Conservation (phyloP, 1,140 invertebrate genomes). For the Cydia pomonella region DNA sequence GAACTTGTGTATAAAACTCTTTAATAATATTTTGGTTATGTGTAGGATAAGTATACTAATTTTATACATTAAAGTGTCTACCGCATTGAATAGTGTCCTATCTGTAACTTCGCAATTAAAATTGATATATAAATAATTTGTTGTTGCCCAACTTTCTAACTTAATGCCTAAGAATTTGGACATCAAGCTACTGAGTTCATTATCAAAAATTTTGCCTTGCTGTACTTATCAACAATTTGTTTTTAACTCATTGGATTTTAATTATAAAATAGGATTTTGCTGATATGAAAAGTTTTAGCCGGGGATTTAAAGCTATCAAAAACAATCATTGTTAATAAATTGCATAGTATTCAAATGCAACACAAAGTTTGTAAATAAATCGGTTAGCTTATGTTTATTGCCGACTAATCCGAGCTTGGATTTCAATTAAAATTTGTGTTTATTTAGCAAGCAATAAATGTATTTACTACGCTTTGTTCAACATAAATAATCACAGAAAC, state of each 20-base stretch:
- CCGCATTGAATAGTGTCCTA: no score
- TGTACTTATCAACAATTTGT: no score
- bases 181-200: no score
- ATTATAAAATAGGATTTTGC: not conserved
- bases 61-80: no score
- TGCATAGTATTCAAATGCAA: not conserved
- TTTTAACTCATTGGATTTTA: no score
- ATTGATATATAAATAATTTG: no score
- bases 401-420: not conserved
- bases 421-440: constrained; percentile 8
- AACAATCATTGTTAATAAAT: constrained; percentile 1
- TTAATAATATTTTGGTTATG: not conserved
- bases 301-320: not conserved
- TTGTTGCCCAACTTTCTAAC: no score
- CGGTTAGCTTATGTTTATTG: constrained; percentile 2
- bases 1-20: not conserved
- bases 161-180: no score
- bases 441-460: constrained; percentile 11
- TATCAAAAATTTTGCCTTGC: no score
- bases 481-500: not conserved
- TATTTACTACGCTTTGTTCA: not conserved
- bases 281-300: not conserved
- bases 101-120: no score
- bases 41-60: not conserved
- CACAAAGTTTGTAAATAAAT: not conserved